Conservation (phyloP, 2,113 vertebrate species). For the Sapayoa aenigma region DNA sequence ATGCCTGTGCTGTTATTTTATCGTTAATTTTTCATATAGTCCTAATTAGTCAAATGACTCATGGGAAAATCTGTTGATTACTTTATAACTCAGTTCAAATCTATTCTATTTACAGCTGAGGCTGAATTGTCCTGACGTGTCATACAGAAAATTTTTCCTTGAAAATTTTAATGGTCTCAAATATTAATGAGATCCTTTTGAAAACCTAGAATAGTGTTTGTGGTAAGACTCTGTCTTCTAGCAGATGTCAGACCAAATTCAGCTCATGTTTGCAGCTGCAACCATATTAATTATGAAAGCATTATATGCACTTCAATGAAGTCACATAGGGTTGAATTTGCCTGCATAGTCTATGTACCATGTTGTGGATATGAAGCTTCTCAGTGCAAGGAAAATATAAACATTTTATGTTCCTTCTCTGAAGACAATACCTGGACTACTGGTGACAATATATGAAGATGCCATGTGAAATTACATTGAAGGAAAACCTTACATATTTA, state of each 20-base stretch:
- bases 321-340: not conserved
- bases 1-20: not conserved
- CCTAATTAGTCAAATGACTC: not conserved
- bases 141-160: not conserved
- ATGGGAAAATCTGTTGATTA: not conserved
- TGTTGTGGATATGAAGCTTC: not conserved
- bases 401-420: not conserved
- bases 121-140: not conserved
- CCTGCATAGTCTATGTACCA: not conserved
- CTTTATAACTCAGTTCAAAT: not conserved
- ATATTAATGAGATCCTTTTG: constrained; percentile 11
- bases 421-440: not conserved
- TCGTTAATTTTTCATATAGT: not conserved
- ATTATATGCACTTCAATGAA: not conserved
- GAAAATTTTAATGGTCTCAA: constrained; percentile 14
- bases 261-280: constrained; percentile 17
- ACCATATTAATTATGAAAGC: constrained; percentile 7
- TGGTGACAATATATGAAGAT: not conserved
- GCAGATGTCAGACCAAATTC: not conserved
- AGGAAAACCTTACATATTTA: not conserved
- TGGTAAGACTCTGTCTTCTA: not conserved
- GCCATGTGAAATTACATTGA: not conserved
- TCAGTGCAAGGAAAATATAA: not conserved
- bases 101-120: not conserved
- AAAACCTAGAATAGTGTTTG: not conserved